phyloP scores from a whole-genome alignment of 2,797 vertebrate species.

The Enteromius mattozi region DNA sequence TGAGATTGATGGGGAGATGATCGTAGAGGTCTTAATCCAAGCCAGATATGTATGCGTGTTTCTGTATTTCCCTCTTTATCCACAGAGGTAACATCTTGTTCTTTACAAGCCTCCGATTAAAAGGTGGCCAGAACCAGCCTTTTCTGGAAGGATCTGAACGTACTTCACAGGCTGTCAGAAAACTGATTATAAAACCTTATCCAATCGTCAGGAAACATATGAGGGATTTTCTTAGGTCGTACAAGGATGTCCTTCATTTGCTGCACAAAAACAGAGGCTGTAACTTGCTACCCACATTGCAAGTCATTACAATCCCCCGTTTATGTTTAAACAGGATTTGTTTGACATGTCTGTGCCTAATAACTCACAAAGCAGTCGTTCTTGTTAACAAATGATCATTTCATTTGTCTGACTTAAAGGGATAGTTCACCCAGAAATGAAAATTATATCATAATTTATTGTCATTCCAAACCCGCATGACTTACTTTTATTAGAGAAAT shows the following conservation, averaged over 20 bases:
- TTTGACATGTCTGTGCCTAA: conserved; percentile 29
- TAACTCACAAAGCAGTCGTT: neutral
- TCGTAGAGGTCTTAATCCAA: conserved; percentile 24
- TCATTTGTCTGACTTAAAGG: neutral
- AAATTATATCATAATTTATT: neutral
- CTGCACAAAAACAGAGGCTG: neutral
- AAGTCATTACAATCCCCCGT: conserved; percentile 12
- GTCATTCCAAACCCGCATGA: neutral
- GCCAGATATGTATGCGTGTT: conserved; percentile 20
- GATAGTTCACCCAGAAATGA: neutral
- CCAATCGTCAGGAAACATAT: conserved; percentile 69
- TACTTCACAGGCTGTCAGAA: conserved; percentile 59
- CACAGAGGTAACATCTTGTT: conserved; percentile 42
- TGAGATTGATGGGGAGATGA: conserved; percentile 60
- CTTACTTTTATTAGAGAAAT: neutral
- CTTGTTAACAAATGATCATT: neutral
- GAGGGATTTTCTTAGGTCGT: conserved; percentile 46
- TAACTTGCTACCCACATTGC: neutral
- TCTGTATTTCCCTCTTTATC: conserved; percentile 39
- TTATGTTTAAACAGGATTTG: conserved; percentile 34
- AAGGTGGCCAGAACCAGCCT: conserved; percentile 36
- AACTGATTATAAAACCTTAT: conserved; percentile 55
- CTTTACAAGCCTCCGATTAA: conserved; percentile 38
- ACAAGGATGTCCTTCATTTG: conserved; percentile 8
- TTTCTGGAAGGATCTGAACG: conserved; percentile 63